These are phyloP conservation scores for Calameuta idolon DNA, from an alignment of 2,888 invertebrate species.

Conservation along the genomic window DNA sequence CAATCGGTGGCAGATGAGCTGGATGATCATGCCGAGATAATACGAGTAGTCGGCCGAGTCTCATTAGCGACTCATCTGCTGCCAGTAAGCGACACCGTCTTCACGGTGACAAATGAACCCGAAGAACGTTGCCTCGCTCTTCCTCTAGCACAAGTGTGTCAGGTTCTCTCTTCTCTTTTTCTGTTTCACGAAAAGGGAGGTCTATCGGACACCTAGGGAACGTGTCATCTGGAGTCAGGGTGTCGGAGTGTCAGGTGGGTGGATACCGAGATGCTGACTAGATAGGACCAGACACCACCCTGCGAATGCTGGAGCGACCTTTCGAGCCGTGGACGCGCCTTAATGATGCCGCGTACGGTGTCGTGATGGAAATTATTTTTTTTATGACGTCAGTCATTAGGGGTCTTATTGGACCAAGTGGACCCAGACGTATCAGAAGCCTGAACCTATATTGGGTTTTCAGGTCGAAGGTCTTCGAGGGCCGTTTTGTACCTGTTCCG, in stretches of 20 bases:
- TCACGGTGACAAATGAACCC: not conserved
- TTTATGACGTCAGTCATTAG: not conserved
- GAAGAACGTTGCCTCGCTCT: not conserved
- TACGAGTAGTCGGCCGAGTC: slow-evolving; percentile 15
- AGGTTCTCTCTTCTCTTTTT: not conserved
- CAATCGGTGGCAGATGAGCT: slow-evolving; percentile 44
- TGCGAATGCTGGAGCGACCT: not conserved
- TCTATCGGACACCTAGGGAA: not conserved
- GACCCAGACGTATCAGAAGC: not conserved
- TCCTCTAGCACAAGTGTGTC: not conserved
- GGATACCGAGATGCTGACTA: not conserved
- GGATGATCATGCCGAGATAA: slow-evolving; percentile 41
- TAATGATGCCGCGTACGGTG: not conserved
- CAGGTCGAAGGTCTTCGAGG: not conserved
- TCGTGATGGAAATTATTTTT: not conserved
- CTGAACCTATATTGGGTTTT: not conserved
- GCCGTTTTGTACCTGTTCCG: slow-evolving; percentile 29
- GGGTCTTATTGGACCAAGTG: not conserved
- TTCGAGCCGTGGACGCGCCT: not conserved
- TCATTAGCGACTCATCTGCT: slow-evolving; percentile 50
- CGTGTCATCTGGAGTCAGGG: not conserved
- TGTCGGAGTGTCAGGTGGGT: not conserved
- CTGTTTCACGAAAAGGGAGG: not conserved
- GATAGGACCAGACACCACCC: not conserved
- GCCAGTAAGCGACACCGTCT: slow-evolving; percentile 29